A percentile compares a stretch with the other conserved stretches of the same genome.
These are phyloP conservation scores for Trigoniulus corallinus DNA, from an alignment of 1,140 invertebrate species.

Conservation along the genomic window DNA sequence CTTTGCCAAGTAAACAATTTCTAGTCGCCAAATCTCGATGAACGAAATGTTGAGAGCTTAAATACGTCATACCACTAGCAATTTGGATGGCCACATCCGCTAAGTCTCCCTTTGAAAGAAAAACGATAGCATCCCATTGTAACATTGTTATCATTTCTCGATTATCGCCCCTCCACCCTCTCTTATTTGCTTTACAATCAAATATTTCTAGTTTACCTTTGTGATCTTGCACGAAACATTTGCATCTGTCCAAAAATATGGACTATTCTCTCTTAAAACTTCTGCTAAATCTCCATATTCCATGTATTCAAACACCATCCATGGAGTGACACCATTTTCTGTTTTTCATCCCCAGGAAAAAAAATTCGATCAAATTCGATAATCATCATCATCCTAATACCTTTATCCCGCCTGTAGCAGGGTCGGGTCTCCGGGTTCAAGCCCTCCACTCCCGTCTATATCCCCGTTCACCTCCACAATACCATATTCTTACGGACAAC, in stretches of 20 bases:
- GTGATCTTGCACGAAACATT: slow-evolving; percentile 1
- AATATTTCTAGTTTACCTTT: slow-evolving; percentile 1
- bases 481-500: too few relatives aligned
- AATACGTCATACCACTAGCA: slow-evolving; percentile 70
- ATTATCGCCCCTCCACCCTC: too few relatives aligned
- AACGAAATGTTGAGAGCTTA: slow-evolving; percentile 72
- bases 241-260: slow-evolving; percentile 2
- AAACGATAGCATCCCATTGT: not conserved
- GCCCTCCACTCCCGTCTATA: too few relatives aligned
- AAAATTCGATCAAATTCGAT: not conserved
- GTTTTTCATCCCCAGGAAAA: slow-evolving; percentile 19
- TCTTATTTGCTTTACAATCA: not conserved
- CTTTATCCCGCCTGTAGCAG: too few relatives aligned
- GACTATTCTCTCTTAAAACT: slow-evolving; percentile 47
- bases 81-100: slow-evolving; percentile 54
- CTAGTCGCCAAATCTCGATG: slow-evolving; percentile 80
- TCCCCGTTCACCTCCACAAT: too few relatives aligned
- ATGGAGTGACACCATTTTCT: slow-evolving; percentile 52
- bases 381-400: not conserved
- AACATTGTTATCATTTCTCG: too few relatives aligned
- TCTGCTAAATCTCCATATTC: slow-evolving; percentile 70
- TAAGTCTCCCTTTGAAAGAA: slow-evolving; percentile 25
- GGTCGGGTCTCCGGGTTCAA: too few relatives aligned
- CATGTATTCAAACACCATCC: slow-evolving; percentile 92
- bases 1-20: slow-evolving; percentile 70